These are phyloP conservation scores for Radopholus similis DNA, from an alignment of 1,140 invertebrate species.

Conservation along the genomic window DNA sequence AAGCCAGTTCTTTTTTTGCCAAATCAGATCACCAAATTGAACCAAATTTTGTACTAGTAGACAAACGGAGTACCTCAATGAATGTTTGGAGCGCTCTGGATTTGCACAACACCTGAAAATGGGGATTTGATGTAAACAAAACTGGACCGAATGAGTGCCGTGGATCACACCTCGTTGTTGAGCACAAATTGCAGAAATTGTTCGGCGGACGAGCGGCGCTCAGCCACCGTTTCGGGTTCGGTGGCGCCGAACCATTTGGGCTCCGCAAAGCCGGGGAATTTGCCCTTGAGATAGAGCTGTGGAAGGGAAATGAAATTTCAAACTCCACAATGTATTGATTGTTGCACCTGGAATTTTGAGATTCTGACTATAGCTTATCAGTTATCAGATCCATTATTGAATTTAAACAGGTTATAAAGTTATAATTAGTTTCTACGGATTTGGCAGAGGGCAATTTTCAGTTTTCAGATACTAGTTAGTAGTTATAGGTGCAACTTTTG, in stretches of 20 bases:
- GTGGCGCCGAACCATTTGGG: constrained; percentile 45
- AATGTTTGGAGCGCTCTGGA: constrained; percentile 29
- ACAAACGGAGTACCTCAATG: constrained; percentile 32
- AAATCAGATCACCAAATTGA: not conserved
- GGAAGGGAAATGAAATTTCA: no score
- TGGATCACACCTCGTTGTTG: constrained; percentile 45
- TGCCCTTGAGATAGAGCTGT: constrained; percentile 46
- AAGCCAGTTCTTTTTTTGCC: not conserved
- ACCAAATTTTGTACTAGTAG: not conserved
- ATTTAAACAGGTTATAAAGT: no score
- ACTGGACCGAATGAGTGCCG: not conserved
- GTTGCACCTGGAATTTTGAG: no score
- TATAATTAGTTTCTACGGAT: no score
- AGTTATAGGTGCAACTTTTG: constrained; percentile 2
- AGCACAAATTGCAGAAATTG: constrained; percentile 42
- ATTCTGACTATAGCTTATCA: no score
- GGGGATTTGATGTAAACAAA: not conserved
- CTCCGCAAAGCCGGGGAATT: constrained; percentile 38
- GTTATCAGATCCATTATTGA: no score
- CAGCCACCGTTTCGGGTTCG: constrained; percentile 33
- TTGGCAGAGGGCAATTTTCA: not conserved
- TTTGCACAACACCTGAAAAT: constrained; percentile 39
- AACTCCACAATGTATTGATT: no score
- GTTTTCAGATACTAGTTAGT: not conserved
- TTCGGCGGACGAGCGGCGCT: constrained; percentile 31